Evolutionary conservation across 1,140 invertebrate genomes (phyloP), one percentile per base, ranked within the genome.

Genomic region (Drosophila subobscura): DNA sequence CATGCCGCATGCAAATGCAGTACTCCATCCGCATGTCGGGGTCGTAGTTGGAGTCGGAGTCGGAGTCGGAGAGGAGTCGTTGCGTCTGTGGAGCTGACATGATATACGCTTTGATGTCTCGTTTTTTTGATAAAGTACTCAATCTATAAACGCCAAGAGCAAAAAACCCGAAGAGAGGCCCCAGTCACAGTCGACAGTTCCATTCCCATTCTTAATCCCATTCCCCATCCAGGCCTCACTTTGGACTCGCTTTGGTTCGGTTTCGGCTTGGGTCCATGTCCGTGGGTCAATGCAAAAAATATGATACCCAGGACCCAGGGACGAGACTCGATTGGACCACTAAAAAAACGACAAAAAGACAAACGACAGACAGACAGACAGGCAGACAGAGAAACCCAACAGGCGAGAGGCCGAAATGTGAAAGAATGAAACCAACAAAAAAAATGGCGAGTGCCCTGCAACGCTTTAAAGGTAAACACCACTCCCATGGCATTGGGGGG

Each of bases 111-210:
- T 85, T 85, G 80, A 85, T 85, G 80, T 85, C 80, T 85, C 80
- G 81, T 86, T 85, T 85, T 85, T 85, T 85, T 85, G 80, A 85
- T 85, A 85, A 85, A 85, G 80, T 86, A 85, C 80, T 85, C 81
- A 85, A 85, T 85, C 80, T 85, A 85, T 85, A 85, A 85, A 85
- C 80, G 80, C 80, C 80, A 85, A 85, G 80, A 85, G 80, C 80
- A 86, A 85, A 72, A 85, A 71, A 77, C 61, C 47, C 55, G 22
- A 45, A 45, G 50, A 68, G 52, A 57, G 45, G 72, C 68, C 68
- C 55, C 10, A 7, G 33, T 37, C 33, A 37, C 60, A 59, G 50
- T 71, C 16, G 37, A 14, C 52, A 25, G n/a, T 54, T 44, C 25
- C 49, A 37, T 45, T 41, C 47, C 33, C 33, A 37, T 37, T 37